Evolutionary conservation across 2,113 vertebrate species (phyloP).

Genomic region (Lathamus discolor): DNA sequence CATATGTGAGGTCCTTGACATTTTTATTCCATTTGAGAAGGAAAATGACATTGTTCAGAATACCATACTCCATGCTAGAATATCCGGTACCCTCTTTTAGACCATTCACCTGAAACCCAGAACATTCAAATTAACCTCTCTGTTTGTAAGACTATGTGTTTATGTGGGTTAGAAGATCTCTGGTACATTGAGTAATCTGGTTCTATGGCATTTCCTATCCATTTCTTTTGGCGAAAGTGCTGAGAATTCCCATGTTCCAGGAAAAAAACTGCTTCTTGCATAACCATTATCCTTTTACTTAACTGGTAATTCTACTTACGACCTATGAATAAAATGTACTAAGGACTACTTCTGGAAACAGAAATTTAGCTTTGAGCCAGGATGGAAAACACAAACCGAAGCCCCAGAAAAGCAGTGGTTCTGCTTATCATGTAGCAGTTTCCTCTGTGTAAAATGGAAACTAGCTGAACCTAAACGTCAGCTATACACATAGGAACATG

Average conservation of each 20-base stretch:
- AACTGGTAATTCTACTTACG: not conserved
- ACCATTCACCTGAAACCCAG: not conserved
- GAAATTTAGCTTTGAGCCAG: not conserved
- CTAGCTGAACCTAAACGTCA: not conserved
- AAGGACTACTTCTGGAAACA: not conserved
- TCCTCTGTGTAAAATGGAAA: not conserved
- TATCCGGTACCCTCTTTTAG: not conserved
- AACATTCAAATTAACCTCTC: not conserved
- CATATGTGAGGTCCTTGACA: not conserved
- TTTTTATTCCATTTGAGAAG: constrained; percentile 5
- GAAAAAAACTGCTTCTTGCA: rapidly evolving
- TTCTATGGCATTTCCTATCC: not conserved
- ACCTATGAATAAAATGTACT: not conserved
- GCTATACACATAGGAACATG: not conserved
- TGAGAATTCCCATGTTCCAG: not conserved
- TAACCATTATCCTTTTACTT: not conserved
- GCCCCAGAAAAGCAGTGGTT: not conserved
- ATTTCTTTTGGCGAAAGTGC: not conserved
- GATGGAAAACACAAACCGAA: not conserved
- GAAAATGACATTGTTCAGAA: not conserved
- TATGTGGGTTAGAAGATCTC: not conserved
- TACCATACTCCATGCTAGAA: not conserved
- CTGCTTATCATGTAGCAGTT: not conserved
- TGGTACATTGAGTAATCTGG: not conserved
- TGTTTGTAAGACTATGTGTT: not conserved